A percentile compares a stretch with the other conserved stretches of the same genome.
phyloP scores from a whole-genome alignment of 1,140 invertebrate genomes.

The Nixonia krombeini region DNA sequence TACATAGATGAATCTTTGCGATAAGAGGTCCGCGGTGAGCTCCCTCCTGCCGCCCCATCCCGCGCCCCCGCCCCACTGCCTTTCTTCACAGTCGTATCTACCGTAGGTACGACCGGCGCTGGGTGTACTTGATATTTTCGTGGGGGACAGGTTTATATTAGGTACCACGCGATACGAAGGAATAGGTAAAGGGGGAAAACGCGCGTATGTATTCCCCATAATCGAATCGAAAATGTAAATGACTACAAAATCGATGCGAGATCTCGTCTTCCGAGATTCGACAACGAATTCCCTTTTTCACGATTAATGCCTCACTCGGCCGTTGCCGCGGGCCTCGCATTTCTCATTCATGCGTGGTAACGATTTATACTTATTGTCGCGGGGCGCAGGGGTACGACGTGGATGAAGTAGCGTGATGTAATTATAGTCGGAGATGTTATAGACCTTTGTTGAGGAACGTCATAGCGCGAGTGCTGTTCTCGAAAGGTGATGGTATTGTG shows the following conservation, averaged over 20 bases:
- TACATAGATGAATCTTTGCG: slow-evolving; percentile 57
- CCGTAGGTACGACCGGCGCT: slow-evolving; percentile 18
- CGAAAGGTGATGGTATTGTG: not conserved
- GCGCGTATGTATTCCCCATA: slow-evolving; percentile 18
- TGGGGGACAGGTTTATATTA: slow-evolving; percentile 34
- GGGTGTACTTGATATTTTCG: slow-evolving; percentile 35
- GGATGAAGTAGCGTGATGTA: not conserved
- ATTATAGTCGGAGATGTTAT: not conserved
- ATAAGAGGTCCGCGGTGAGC: slow-evolving; percentile 47
- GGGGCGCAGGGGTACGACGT: not conserved
- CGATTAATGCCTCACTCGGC: slow-evolving; percentile 32
- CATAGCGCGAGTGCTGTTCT: too few relatives aligned
- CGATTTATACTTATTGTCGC: slow-evolving; percentile 6
- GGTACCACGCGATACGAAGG: slow-evolving; percentile 34
- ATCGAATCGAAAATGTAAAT: slow-evolving; percentile 50
- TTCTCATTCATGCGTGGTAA: slow-evolving; percentile 18
- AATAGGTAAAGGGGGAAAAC: slow-evolving; percentile 38
- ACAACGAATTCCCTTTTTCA: slow-evolving; percentile 29
- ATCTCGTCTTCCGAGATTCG: slow-evolving; percentile 35
- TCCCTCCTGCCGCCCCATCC: slow-evolving; percentile 4
- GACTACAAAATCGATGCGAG: slow-evolving; percentile 33
- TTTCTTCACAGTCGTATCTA: slow-evolving; percentile 20
- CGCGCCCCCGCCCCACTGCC: slow-evolving; percentile 7
- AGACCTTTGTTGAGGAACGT: too few relatives aligned
- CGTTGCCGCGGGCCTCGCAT: slow-evolving; percentile 12